phyloP scores from a whole-genome alignment of 2,797 vertebrate genomes.

The Euthynnus affinis region DNA sequence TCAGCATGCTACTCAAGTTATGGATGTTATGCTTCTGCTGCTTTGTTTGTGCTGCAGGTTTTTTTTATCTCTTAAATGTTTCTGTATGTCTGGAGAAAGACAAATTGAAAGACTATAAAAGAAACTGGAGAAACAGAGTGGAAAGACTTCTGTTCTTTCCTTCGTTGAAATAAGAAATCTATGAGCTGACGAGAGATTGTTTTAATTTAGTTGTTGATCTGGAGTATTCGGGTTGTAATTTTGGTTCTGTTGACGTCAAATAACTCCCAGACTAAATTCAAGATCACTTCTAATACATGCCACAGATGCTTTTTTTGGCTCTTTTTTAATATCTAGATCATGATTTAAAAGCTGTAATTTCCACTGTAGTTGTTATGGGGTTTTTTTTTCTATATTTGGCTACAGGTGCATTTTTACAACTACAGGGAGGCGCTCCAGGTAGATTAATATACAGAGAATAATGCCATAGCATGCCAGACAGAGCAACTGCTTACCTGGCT shows the following conservation, averaged over 20 bases:
- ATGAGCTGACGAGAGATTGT: constrained; percentile 18
- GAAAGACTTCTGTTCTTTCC: constrained; percentile 16
- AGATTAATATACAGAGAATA: constrained; percentile 28
- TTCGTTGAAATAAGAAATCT: constrained; percentile 30
- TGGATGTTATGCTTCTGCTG: constrained; percentile 3
- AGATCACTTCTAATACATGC: constrained; percentile 32
- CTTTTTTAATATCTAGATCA: constrained; percentile 33
- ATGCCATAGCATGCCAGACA: constrained; percentile 14
- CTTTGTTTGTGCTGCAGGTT: constrained; percentile 35
- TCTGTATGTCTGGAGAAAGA: constrained; percentile 23
- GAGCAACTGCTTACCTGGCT: constrained; percentile 28
- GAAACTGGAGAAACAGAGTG: not conserved
- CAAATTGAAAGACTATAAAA: constrained; percentile 11
- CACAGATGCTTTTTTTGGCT: constrained; percentile 22
- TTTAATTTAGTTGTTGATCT: constrained; percentile 42
- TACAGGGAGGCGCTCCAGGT: constrained; percentile 12
- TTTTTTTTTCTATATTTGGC: constrained; percentile 33
- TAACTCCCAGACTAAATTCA: constrained; percentile 16
- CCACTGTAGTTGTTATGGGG: constrained; percentile 31
- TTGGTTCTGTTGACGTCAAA: constrained; percentile 31
- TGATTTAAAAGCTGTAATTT: constrained; percentile 32
- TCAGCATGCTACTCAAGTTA: constrained; percentile 26
- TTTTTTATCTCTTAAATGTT: constrained; percentile 19
- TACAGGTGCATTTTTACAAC: constrained; percentile 12
- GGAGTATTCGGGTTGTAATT: constrained; percentile 11